These are phyloP conservation scores for Drosophila sp. DNA, from an alignment of 1,140 invertebrate genomes.

Conservation along the genomic window DNA sequence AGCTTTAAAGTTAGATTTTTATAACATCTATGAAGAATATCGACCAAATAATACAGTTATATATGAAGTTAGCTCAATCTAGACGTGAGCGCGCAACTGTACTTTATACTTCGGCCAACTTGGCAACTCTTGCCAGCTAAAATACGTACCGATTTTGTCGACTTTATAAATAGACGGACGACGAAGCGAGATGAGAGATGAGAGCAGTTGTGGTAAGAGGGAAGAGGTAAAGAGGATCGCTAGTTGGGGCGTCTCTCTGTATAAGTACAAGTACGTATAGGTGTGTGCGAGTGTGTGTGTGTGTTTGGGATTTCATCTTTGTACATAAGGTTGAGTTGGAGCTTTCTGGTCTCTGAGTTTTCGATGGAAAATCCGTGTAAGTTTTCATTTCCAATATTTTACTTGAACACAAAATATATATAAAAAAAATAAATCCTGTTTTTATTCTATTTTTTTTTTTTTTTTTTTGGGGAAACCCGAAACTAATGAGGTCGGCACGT, in stretches of 20 bases:
- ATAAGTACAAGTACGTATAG: not conserved
- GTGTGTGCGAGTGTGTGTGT: conserved; percentile 3
- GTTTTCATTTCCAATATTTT: not conserved
- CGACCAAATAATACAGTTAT: not conserved
- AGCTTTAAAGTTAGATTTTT: no score
- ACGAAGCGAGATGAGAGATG: conserved; percentile 9
- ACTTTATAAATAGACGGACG: conserved; percentile 75
- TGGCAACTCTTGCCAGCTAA: conserved; percentile 71
- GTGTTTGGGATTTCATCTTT: not conserved
- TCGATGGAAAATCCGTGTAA: not conserved
- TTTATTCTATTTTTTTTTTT: conserved; percentile 23
- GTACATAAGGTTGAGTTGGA: not conserved
- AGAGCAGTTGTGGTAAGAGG: not conserved
- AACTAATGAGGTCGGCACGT: conserved; percentile 73
- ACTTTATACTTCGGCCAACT: conserved; percentile 62
- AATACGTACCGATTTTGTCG: conserved; percentile 51
- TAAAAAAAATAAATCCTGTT: not conserved
- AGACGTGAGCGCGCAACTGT: conserved; percentile 60
- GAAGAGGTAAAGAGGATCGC: conserved; percentile 38
- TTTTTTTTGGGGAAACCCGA: conserved; percentile 60
- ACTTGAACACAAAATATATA: not conserved
- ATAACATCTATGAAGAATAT: no score
- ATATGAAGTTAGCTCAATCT: conserved; percentile 26
- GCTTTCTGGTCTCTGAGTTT: not conserved
- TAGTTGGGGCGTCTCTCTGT: conserved; percentile 14